Conservation (phyloP, 1,140 invertebrate species). For the Euura lappo region DNA sequence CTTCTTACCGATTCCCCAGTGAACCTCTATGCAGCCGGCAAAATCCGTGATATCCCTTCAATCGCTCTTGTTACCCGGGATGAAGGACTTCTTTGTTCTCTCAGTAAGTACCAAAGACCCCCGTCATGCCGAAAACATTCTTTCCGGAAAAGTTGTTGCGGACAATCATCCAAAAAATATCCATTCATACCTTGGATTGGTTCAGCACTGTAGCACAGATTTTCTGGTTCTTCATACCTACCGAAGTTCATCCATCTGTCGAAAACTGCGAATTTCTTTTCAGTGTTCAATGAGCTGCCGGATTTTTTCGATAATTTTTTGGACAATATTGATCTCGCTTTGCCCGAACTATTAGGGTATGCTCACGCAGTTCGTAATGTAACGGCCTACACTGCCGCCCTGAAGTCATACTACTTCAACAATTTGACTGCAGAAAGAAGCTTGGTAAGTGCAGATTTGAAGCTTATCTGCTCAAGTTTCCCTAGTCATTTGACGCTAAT, state of each 20-base stretch:
- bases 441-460: neutral
- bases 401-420: neutral
- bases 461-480: neutral
- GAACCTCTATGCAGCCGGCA: neutral
- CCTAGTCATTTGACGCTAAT: neutral
- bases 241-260: neutral
- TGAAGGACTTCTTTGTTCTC: neutral
- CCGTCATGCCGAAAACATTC: too few relatives aligned
- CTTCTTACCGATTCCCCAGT: neutral
- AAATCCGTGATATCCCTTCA: conserved; percentile 7
- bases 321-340: neutral
- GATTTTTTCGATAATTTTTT: neutral
- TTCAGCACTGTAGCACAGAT: neutral
- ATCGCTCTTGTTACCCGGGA: neutral
- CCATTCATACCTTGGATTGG: neutral
- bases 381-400: neutral
- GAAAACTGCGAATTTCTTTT: neutral
- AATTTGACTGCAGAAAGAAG: neutral
- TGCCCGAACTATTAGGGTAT: neutral
- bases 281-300: neutral
- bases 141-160: too few relatives aligned
- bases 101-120: neutral
- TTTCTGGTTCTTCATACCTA: neutral
- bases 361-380: neutral
- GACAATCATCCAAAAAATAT: neutral